A percentile compares a stretch with the other conserved stretches of the same genome.
Evolutionary conservation across 2,888 invertebrate genomes (phyloP).

Genomic region (Polydrusus pterygomalis): DNA sequence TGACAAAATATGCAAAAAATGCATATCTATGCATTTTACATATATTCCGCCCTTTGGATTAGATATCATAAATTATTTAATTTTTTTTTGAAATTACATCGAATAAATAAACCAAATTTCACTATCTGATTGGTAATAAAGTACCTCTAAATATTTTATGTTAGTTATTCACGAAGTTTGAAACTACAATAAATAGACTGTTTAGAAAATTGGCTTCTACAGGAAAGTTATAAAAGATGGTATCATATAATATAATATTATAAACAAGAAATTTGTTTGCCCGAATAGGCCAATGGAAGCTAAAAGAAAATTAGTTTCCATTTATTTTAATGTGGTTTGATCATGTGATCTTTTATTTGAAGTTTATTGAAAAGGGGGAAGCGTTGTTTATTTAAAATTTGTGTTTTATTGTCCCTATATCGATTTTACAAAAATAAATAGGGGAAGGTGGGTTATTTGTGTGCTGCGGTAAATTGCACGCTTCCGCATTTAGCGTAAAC

Average conservation of each 20-base stretch:
- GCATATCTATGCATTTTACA: no score
- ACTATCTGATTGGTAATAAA: no score
- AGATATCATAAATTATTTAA: no score
- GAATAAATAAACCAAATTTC: no score
- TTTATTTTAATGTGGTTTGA: constrained; percentile 11
- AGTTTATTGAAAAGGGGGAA: neutral
- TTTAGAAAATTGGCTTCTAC: neutral
- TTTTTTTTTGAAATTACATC: no score
- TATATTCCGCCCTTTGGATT: no score
- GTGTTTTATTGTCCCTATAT: neutral
- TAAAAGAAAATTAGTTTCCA: constrained; percentile 7
- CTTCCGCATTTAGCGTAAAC: no score
- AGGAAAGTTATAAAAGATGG: neutral
- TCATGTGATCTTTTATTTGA: constrained; percentile 1
- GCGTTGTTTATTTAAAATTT: neutral
- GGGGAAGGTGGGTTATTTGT: no score
- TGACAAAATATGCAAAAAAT: no score
- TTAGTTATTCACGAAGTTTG: neutral
- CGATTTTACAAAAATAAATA: neutral
- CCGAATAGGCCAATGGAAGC: neutral
- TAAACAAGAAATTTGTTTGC: constrained; percentile 1
- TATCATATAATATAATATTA: neutral
- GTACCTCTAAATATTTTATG: neutral
- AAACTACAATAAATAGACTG: neutral
- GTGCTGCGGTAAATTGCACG: no score